These are phyloP conservation scores for Dione juno DNA, from an alignment of 2,888 invertebrate genomes.

Conservation along the genomic window DNA sequence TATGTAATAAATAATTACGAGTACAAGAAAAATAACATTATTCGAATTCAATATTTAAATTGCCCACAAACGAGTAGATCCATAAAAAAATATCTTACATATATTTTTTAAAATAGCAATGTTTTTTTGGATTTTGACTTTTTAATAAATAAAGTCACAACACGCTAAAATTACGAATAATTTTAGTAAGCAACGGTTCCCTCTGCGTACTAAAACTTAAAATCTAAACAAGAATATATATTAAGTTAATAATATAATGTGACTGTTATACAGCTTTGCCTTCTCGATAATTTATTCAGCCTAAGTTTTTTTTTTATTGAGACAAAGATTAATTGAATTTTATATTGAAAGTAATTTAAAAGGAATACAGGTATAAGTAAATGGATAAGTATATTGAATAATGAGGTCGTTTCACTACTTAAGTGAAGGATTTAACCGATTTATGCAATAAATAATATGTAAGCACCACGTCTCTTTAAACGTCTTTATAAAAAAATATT, in stretches of 20 bases:
- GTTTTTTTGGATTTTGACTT: no score
- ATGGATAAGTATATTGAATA: constrained; percentile 18
- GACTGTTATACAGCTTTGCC: background rate
- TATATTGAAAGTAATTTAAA: constrained; percentile 20
- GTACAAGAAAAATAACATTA: no score
- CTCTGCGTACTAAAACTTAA: background rate
- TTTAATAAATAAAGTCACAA: no score
- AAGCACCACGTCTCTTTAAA: constrained; percentile 51
- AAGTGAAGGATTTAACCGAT: constrained; percentile 52
- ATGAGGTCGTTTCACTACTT: constrained; percentile 52
- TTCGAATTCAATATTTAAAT: no score
- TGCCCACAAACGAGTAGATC: no score
- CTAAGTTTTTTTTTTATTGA: constrained; percentile 11
- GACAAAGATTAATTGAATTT: constrained; percentile 15
- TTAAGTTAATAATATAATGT: background rate
- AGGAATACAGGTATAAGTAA: constrained; percentile 25
- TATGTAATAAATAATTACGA: no score
- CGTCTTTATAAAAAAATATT: constrained; percentile 59
- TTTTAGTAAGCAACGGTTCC: no score
- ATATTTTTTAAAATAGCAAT: no score
- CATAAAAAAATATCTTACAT: no score
- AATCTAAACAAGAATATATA: background rate
- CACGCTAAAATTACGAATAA: no score
- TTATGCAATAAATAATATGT: constrained; percentile 61
- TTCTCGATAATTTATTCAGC: constrained; percentile 2